Evolutionary conservation across 2,888 invertebrate species (phyloP).

Genomic region (Mesorhabditis spiculigera): DNA sequence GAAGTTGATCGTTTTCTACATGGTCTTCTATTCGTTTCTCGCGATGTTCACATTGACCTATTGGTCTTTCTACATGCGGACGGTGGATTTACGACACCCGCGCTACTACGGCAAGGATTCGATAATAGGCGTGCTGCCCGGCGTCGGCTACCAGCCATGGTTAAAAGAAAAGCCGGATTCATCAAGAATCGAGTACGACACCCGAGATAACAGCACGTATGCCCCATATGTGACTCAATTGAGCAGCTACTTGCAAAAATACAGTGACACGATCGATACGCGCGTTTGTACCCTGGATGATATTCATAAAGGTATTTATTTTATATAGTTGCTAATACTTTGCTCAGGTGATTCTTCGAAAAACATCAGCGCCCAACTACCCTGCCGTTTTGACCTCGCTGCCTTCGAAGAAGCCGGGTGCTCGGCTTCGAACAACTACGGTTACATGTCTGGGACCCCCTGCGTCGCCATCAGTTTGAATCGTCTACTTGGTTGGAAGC

Average conservation of each 20-base stretch:
- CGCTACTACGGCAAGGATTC: neutral
- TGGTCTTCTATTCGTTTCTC: neutral
- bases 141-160: conserved; percentile 5
- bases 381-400: neutral
- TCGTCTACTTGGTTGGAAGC: conserved; percentile 61
- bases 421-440: conserved; percentile 67
- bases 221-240: neutral
- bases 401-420: conserved; percentile 28
- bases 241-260: neutral
- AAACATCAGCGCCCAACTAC: neutral
- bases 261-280: neutral
- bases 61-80: neutral
- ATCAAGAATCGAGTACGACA: neutral
- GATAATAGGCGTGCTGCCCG: neutral
- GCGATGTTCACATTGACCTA: neutral
- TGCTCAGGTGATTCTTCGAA: neutral
- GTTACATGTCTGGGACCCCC: conserved; percentile 73
- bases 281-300: neutral
- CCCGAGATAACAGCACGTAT: conserved; percentile 1
- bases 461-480: conserved; percentile 94
- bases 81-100: neutral
- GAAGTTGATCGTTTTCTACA: neutral
- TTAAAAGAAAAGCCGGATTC: conserved; percentile 6
- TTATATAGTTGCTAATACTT: neutral
- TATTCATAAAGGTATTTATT: neutral